These are phyloP conservation scores for Hypsopygia costalis DNA, from an alignment of 2,888 invertebrate genomes.

Conservation along the genomic window DNA sequence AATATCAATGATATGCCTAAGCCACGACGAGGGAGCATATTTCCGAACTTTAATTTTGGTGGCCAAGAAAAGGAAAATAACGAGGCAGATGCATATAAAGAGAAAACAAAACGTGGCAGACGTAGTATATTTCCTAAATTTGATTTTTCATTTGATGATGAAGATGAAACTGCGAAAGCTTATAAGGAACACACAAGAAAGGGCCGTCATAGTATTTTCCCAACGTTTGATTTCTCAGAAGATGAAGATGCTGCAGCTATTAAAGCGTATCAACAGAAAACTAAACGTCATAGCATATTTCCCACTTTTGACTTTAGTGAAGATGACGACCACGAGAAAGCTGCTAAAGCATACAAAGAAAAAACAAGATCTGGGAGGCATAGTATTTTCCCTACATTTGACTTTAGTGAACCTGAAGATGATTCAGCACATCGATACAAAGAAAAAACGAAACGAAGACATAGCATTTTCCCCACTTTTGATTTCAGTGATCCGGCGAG, in stretches of 20 bases:
- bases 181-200: constrained; percentile 57
- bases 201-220: constrained; percentile 59
- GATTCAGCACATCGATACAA: constrained; percentile 50
- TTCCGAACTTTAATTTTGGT: constrained; percentile 48
- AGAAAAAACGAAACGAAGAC: constrained; percentile 57
- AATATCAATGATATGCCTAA: constrained; percentile 39
- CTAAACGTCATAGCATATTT: constrained; percentile 61
- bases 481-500: constrained; percentile 54
- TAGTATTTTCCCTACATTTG: constrained; percentile 67
- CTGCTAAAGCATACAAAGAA: constrained; percentile 52
- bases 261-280: constrained; percentile 48
- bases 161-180: constrained; percentile 41
- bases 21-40: constrained; percentile 58
- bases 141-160: constrained; percentile 55
- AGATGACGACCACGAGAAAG: constrained; percentile 43
- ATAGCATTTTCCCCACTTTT: constrained; percentile 67
- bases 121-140: constrained; percentile 64
- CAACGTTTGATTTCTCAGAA: constrained; percentile 64
- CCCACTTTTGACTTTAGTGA: constrained; percentile 63
- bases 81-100: constrained; percentile 56
- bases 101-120: constrained; percentile 58
- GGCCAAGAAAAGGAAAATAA: constrained; percentile 36
- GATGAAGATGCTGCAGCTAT: constrained; percentile 54
- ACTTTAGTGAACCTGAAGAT: constrained; percentile 62
- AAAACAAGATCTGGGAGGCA: constrained; percentile 57